These are phyloP conservation scores for Todiramphus chloris DNA, from an alignment of 2,113 vertebrate genomes.

Conservation along the genomic window DNA sequence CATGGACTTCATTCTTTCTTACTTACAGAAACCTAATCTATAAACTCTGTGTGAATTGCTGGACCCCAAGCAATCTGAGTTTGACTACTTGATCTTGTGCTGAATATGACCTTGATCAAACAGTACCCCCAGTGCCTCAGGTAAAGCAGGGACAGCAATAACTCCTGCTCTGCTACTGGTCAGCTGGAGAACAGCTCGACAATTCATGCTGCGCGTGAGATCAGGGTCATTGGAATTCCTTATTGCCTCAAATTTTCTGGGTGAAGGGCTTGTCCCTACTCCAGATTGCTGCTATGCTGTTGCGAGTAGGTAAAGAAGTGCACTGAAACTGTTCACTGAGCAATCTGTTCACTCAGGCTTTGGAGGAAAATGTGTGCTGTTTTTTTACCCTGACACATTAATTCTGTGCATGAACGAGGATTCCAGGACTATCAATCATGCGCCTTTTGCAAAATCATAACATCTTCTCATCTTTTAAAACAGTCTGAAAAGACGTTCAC, in stretches of 20 bases:
- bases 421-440: neutral
- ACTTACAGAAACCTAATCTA: neutral
- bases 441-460: neutral
- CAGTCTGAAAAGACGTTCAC: neutral
- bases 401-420: neutral
- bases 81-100: neutral
- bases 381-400: neutral
- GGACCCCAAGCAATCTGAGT: neutral
- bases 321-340: neutral
- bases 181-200: neutral
- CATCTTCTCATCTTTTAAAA: neutral
- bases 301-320: neutral
- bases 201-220: rapidly evolving
- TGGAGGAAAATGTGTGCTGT: neutral
- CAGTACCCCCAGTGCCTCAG: neutral
- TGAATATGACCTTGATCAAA: neutral
- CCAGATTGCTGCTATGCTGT: neutral
- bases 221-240: neutral
- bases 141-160: neutral
- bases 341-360: neutral
- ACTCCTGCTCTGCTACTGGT: neutral
- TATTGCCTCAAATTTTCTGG: neutral
- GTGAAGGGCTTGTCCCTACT: neutral
- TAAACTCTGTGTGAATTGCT: neutral
- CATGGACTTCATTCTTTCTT: neutral